phyloP scores from a whole-genome alignment of 2,113 vertebrate species.

The Embiotoca jacksoni region DNA sequence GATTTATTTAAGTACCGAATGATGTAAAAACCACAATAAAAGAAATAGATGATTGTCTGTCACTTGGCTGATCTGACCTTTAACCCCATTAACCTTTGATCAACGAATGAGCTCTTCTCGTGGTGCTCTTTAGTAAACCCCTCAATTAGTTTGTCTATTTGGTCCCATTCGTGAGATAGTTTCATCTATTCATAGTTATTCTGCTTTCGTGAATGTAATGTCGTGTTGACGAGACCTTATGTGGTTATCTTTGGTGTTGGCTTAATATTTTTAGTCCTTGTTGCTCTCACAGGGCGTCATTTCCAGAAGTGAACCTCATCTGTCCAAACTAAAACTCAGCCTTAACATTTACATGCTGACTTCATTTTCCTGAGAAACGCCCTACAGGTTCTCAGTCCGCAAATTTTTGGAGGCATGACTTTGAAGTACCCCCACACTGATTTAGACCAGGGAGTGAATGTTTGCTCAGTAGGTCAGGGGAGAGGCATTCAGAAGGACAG shows the following conservation, averaged over 20 bases:
- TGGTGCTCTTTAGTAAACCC: too few relatives aligned
- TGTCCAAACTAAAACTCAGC: conserved; percentile 22
- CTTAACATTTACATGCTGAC: conserved; percentile 33
- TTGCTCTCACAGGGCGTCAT: neutral
- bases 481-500: conserved; percentile 48
- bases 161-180: too few relatives aligned
- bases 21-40: too few relatives aligned
- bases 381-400: conserved; percentile 25
- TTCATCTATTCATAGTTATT: too few relatives aligned
- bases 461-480: conserved; percentile 56
- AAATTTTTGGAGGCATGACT: conserved; percentile 33
- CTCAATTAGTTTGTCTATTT: too few relatives aligned
- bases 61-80: too few relatives aligned
- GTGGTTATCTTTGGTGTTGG: conserved; percentile 12
- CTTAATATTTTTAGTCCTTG: conserved; percentile 5
- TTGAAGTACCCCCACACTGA: conserved; percentile 50
- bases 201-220: too few relatives aligned
- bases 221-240: neutral
- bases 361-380: conserved; percentile 32
- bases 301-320: conserved; percentile 36
- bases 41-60: too few relatives aligned
- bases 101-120: too few relatives aligned
- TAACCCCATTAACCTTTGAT: too few relatives aligned
- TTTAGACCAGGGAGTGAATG: conserved; percentile 59
- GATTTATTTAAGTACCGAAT: too few relatives aligned